These are phyloP conservation scores for Tenthredo mesomela DNA, from an alignment of 2,888 invertebrate genomes.

Conservation along the genomic window DNA sequence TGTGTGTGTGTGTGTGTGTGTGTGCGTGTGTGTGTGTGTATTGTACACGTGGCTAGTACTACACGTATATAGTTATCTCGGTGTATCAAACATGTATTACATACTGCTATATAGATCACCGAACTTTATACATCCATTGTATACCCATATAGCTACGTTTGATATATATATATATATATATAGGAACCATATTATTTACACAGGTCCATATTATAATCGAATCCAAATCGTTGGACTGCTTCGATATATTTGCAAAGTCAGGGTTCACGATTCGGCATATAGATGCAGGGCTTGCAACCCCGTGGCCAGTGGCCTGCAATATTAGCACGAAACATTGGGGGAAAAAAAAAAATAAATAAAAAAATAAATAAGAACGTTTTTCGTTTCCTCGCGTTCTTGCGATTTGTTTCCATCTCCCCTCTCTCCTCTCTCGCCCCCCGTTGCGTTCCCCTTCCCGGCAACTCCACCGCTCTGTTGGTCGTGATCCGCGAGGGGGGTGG, in stretches of 20 bases:
- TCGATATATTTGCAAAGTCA: not conserved
- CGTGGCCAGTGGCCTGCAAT: not conserved
- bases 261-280: not conserved
- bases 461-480: slow-evolving; percentile 56
- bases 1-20: too few relatives aligned
- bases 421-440: slow-evolving; percentile 53
- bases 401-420: not conserved
- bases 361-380: not conserved
- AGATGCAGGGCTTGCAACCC: not conserved
- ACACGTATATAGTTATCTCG: slow-evolving; percentile 31
- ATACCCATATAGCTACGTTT: not conserved
- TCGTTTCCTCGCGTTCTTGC: not conserved
- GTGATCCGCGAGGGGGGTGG: slow-evolving; percentile 68
- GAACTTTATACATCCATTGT: not conserved
- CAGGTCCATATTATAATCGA: not conserved
- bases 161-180: not conserved
- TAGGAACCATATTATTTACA: not conserved
- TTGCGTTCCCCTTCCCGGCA: slow-evolving; percentile 48
- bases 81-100: slow-evolving; percentile 16
- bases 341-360: not conserved
- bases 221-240: not conserved
- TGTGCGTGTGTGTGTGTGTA: not conserved
- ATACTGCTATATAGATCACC: not conserved
- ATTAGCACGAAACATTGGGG: not conserved
- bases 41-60: slow-evolving; percentile 58